Evolutionary conservation across 2,888 invertebrate species (phyloP).

Genomic region (Mamestra brassicae): DNA sequence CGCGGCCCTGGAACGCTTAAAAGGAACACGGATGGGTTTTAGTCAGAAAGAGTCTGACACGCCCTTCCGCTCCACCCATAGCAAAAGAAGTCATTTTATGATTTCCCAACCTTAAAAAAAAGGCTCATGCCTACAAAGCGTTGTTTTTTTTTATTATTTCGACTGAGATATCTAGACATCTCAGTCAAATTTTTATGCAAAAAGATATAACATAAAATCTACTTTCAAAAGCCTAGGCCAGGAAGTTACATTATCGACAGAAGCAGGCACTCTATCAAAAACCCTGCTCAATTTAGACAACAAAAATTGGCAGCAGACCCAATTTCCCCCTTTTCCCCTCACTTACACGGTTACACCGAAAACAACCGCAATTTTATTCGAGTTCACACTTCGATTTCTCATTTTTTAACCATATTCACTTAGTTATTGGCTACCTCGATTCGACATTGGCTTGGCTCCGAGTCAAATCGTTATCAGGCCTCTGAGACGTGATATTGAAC

Average conservation of each 20-base stretch:
- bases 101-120: too few relatives aligned
- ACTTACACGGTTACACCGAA: slow-evolving; percentile 16
- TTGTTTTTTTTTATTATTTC: too few relatives aligned
- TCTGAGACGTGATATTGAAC: slow-evolving; percentile 62
- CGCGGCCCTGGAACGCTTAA: too few relatives aligned
- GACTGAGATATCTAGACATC: too few relatives aligned
- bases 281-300: background rate
- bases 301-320: slow-evolving; percentile 15
- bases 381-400: slow-evolving; percentile 42
- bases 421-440: slow-evolving; percentile 52
- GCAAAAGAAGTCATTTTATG: too few relatives aligned
- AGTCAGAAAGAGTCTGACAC: too few relatives aligned
- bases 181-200: too few relatives aligned
- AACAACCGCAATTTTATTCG: slow-evolving; percentile 36
- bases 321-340: background rate
- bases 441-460: slow-evolving; percentile 60
- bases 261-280: background rate
- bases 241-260: background rate
- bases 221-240: too few relatives aligned
- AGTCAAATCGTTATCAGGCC: slow-evolving; percentile 65
- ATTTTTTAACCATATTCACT: slow-evolving; percentile 61
- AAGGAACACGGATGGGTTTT: too few relatives aligned
- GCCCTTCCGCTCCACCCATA: too few relatives aligned
- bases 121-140: too few relatives aligned
- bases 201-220: too few relatives aligned